Evolutionary conservation across 2,888 invertebrate species (phyloP), one percentile per base, ranked within the genome.

Genomic region (Netelia fuscicornis): DNA sequence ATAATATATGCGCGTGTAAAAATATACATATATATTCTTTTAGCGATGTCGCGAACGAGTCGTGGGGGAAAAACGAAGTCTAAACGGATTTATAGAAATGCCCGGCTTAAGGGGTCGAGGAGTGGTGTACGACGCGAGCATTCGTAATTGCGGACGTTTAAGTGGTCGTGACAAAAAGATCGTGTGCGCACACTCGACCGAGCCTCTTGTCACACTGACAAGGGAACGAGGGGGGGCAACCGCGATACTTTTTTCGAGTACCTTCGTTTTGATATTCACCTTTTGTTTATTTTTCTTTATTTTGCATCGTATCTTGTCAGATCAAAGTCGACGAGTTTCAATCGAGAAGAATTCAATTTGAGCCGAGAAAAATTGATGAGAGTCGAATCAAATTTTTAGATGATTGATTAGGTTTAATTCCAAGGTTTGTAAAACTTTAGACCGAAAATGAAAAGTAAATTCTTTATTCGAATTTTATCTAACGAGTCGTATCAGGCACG

Each of bases 51-150:
- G 60, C n/a, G 42, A 17, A 20, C 20, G n/a, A 52, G 42, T 54
- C 44, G 64, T 13, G 64, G 52, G 37, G 72, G 67, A 79, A 80
- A 78, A 86, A 81, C 83, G 83, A 48, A 81, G 85, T 83, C 84
- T 86, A 86, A 84, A 80, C 81, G 83, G 81, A 83, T 87, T 78
- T 85, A 85, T 86, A 85, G 85, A 87, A 86, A 86, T 86, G 56
- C 86, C 10, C 85, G 84, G 83, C 86, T 87, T 85, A 85, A 87
- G 79, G 86, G 86, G 87, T 83, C 84, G 85, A 71, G 75, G 67
- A 20, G 17, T 48, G 11, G 68, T 81, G 71, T 78, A 76, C 78
- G 81, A 79, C 79, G 74, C 30, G 71, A 75, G 83, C 83, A 80
- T 84, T 84, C 83, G 83, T 84, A 84, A 84, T 84, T 84, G 79